Evolutionary conservation across 2,888 invertebrate species (phyloP), one percentile per base, ranked within the genome.

Genomic region (Meteorus cinctellus): DNA sequence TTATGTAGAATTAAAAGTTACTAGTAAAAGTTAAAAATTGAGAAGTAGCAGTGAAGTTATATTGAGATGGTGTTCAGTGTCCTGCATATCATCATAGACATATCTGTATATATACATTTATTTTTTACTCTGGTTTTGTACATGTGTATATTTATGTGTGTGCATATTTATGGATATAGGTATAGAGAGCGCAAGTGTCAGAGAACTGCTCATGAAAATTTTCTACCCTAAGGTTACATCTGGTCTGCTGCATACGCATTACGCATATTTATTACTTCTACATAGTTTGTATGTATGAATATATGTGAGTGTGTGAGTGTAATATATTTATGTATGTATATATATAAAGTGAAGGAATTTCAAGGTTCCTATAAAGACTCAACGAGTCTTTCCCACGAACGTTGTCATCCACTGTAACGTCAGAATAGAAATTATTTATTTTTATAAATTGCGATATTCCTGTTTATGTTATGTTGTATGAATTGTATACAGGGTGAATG

Each of bases 231-330:
- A 34, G 68, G 74, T 74, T 74, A 74, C 67, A 70, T 55, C 45
- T 68, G 62, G 68, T 27, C 27, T 68, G 41, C 74, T 74, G 45
- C 74, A 74, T 68, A 65, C 69, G 63, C 65, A 75, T 75, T 75
- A 75, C 48, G 70, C 63, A 70, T 75, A 75, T 75, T 70, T 75
- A 75, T 75, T 63, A 70, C 69, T 60, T 63, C 45, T 69, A 62
- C 60, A 48, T 62, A 74, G 55, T 73, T 36, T 55, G 48, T 65
- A 62, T 27, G 29, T 62, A 31, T 62, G 27, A 3, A 14, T 62
- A 62, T 62, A 12, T 63, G 27, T 6, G n/a, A 31, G 12, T 75
- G 69, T 36, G 48, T 36, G 55, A 59, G 70, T 75, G 62, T 69
- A 74, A 68, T 48, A 68, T 24, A 24, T 24, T 24, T 60, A 60